Conservation (phyloP, 2,113 vertebrate species). For the Zosterops hypoxanthus region DNA sequence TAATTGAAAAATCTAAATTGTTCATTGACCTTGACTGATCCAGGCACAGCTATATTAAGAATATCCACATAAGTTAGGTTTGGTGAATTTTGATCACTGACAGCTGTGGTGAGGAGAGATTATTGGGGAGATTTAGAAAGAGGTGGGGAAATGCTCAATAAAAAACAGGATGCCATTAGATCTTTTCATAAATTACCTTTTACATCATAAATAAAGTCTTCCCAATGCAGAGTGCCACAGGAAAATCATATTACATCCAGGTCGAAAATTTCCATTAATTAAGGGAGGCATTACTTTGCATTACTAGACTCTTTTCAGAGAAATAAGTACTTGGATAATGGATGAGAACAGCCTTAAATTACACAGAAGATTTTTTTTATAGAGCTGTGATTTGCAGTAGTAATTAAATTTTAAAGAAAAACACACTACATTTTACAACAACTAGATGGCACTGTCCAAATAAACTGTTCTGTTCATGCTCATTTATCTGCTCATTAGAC, state of each 20-base stretch:
- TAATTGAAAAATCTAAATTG: neutral
- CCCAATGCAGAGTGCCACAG: neutral
- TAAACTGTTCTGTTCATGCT: neutral
- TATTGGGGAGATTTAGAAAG: neutral
- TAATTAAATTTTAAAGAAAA: conserved; percentile 34
- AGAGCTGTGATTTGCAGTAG: neutral
- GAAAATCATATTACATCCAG: neutral
- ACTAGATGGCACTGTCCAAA: conserved; percentile 27
- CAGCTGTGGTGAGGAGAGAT: neutral
- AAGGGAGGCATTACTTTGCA: neutral
- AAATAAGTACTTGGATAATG: neutral
- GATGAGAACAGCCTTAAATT: conserved; percentile 12
- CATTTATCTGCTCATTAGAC: conserved; percentile 20
- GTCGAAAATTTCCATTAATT: neutral
- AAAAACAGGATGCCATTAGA: neutral
- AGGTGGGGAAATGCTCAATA: neutral
- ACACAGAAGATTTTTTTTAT: neutral
- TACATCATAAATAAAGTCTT: neutral
- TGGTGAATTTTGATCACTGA: neutral
- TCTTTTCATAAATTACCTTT: neutral
- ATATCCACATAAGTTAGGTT: neutral
- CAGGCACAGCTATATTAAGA: neutral
- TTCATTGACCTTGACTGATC: neutral
- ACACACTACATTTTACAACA: neutral
- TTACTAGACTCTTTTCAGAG: neutral